Evolutionary conservation across 2,113 vertebrate genomes (phyloP), one percentile per base, ranked within the genome.

Genomic region (Scophthalmus maximus): DNA sequence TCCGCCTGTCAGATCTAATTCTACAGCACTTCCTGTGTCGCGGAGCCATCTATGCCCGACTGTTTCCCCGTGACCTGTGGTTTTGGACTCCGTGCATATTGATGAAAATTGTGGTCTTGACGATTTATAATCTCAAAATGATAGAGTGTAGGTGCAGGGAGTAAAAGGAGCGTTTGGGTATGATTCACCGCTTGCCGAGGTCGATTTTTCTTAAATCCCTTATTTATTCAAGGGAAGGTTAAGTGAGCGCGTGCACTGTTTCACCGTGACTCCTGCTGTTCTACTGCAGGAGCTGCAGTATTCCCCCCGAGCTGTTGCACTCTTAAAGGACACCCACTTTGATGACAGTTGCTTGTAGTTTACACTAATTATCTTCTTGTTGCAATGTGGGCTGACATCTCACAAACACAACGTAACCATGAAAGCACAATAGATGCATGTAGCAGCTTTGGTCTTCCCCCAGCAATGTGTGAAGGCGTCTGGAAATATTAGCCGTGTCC

Each of bases 91-190:
- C 34, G 2, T 42, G 50, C 72, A 81, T 77, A 81, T 76, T 73
- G 68, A 70, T 75, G 69, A 77, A 77, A 66, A 70, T 59, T 76
- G 66, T 36, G 63, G 73, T 70, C n/a, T n/a, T 14, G 12, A 56
- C n/a, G 82, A 82, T 84, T 86, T 82, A 81, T 64, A 59, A 47
- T 63, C 56, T 2, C 36, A 17, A 76, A 73, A 74, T 78, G 66
- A 80, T 81, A 36, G 63, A 66, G 62, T 58, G 55, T 42, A 22
- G 65, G 10, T 46, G 52, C 23, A 61, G 23, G 47, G 23, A 63
- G 34, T 36, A 36, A 14, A n/a, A 14, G 11, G 34, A 36, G 9
- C 10, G 58, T 71, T 55, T 27, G 46, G 68, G 14, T 32, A 56
- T 85, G 83, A 83, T 73, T 85, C 86, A 88, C 53, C 17, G 65